Conservation (phyloP, 2,888 invertebrate genomes). For the Oscheius sp. region DNA sequence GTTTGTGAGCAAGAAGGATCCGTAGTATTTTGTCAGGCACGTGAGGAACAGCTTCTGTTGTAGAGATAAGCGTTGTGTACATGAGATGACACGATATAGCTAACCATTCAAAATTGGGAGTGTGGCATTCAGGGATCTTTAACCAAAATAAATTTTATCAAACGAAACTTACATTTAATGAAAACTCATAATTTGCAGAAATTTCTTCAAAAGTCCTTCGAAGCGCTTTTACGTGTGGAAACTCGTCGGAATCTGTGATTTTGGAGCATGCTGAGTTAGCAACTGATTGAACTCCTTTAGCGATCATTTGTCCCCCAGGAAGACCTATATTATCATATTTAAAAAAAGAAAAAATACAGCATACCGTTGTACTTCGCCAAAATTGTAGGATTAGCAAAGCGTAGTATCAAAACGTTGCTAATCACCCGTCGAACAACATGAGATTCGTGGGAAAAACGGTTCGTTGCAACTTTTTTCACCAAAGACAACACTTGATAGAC, state of each 20-base stretch:
- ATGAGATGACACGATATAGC: conserved; percentile 23
- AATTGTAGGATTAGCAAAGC: conserved; percentile 29
- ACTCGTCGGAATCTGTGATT: conserved; percentile 10
- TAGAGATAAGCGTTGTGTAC: neutral
- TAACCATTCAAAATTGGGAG: conserved; percentile 18
- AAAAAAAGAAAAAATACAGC: neutral
- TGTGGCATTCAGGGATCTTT: neutral
- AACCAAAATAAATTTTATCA: neutral
- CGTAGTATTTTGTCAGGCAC: conserved; percentile 26
- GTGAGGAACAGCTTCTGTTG: conserved; percentile 2
- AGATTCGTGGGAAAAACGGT: conserved; percentile 2
- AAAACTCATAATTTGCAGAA: neutral
- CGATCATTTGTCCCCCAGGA: conserved; percentile 40
- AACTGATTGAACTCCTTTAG: conserved; percentile 45
- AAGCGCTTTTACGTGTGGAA: neutral
- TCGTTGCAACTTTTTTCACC: conserved; percentile 8
- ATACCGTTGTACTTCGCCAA: conserved; percentile 9
- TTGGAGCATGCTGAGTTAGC: conserved; percentile 47
- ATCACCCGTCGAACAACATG: conserved; percentile 28
- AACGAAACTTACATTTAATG: neutral
- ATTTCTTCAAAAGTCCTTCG: conserved; percentile 7
- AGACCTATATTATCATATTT: neutral
- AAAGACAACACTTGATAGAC: conserved; percentile 5
- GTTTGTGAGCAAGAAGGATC: conserved; percentile 21
- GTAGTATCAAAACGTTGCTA: conserved; percentile 18